Conservation (phyloP, 2,888 invertebrate species). For the Leptura quadrifasciata region DNA sequence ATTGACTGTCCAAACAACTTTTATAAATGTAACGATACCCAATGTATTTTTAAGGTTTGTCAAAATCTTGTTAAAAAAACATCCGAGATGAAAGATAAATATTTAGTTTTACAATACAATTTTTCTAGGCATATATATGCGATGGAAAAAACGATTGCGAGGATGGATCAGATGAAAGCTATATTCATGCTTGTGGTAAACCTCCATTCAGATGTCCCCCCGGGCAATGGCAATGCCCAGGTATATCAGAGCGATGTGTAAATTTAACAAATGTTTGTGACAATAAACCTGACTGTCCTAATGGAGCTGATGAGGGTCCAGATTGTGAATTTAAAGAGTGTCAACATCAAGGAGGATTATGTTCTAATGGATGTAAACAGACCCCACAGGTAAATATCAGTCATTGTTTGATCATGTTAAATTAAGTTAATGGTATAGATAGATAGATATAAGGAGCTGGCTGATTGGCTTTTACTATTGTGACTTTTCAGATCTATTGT, state of each 20-base stretch:
- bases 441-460: too few relatives aligned
- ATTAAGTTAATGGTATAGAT: too few relatives aligned
- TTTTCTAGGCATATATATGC: conserved; percentile 85
- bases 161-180: conserved; percentile 92
- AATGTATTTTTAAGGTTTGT: conserved; percentile 86
- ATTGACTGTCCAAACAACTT: conserved; percentile 86
- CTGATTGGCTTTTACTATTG: too few relatives aligned
- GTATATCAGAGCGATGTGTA: conserved; percentile 86
- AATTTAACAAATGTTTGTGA: conserved; percentile 94
- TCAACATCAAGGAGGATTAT: conserved; percentile 83
- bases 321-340: conserved; percentile 91
- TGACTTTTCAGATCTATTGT: too few relatives aligned
- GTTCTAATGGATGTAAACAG: conserved; percentile 89
- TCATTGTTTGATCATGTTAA: not conserved
- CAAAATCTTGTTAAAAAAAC: not conserved
- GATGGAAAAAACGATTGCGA: conserved; percentile 96
- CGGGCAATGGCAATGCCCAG: conserved; percentile 92
- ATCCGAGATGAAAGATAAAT: not conserved
- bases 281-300: conserved; percentile 91
- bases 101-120: not conserved
- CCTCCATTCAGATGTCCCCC: conserved; percentile 86
- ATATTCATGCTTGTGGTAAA: conserved; percentile 86
- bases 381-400: conserved; percentile 79
- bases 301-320: conserved; percentile 94
- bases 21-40: conserved; percentile 89